Evolutionary conservation across 2,797 vertebrate species (phyloP), one percentile per base, ranked within the genome.

Genomic region (Mormyrops boulengeri): DNA sequence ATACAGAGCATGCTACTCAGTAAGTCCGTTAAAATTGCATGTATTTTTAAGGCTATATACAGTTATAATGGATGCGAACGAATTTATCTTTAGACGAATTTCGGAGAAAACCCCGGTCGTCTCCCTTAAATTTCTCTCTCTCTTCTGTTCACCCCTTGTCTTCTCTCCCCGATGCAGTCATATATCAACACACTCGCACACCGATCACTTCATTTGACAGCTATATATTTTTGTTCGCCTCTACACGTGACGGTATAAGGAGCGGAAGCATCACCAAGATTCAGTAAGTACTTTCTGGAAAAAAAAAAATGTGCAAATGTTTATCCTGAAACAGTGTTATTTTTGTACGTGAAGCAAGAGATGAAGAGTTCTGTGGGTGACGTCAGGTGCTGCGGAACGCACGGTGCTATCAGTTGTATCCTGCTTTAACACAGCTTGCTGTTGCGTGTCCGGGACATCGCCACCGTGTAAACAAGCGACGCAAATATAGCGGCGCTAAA

Each of bases 361-460:
- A 26, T 66, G 89, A 44, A 91, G 89, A 49, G 88, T 66, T 90
- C 60, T 49, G 0, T 91, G 4, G 89, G 90, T 95, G 95, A 95
- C 95, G 95, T 95, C 94, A 95, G 89, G 90, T 91, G 91, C 91
- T 88, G 77, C 88, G 26, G 85, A 84, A 22, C 22, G 52, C 52
- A 2, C 14, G 19, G 55, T 1, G 49, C 26, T 41, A 19, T 57
- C 85, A 60, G 12, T 19, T 57, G 41, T 26, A 22, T 60, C 38
- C 57, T 3, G 57, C 60, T 3, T n/a, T 73, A 12, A 12, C 30
- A 55, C 91, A 66, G 92, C 89, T 62, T 88, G 93, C 44, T 90
- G 91, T 88, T 69, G 92, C 77, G 93, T 91, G 89, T n/a, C 26
- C 60, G 49, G n/a, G 50, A 53, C 84, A 44, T 80, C 50, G 41